A percentile compares a stretch with the other conserved stretches of the same genome.
Conservation (phyloP, 2,113 vertebrate genomes). For the Prolemur simus region DNA sequence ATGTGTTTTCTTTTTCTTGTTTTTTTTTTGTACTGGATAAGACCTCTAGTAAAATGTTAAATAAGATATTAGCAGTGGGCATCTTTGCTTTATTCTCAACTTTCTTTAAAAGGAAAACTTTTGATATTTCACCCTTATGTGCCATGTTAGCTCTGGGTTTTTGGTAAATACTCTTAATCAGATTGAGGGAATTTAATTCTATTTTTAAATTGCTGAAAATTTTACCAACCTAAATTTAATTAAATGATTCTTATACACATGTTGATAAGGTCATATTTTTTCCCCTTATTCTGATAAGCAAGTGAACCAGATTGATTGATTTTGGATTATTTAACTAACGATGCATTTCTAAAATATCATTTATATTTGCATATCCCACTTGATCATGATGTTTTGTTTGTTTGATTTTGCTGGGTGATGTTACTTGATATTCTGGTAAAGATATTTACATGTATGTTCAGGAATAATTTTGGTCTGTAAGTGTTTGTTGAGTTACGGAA, state of each 20-base stretch:
- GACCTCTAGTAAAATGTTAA: too few relatives aligned
- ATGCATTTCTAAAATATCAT: not conserved
- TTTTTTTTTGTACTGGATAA: too few relatives aligned
- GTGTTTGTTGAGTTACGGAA: not conserved
- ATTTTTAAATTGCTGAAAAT: not conserved
- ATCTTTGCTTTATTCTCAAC: not conserved
- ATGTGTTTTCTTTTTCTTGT: too few relatives aligned
- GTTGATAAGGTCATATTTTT: not conserved
- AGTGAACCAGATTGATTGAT: not conserved
- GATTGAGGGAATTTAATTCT: not conserved
- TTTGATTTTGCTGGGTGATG: not conserved
- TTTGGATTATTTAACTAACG: not conserved
- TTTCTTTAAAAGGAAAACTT: not conserved
- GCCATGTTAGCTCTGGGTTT: not conserved
- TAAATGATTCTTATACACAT: not conserved
- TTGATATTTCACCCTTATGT: not conserved
- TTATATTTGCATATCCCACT: not conserved
- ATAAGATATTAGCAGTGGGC: not conserved
- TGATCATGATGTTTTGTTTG: not conserved
- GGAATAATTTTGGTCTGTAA: not conserved
- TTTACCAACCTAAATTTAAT: not conserved
- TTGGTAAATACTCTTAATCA: not conserved
- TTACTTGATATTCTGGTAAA: not conserved
- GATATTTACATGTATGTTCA: not conserved
- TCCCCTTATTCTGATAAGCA: not conserved